A percentile compares a stretch with the other conserved stretches of the same genome.
These are phyloP conservation scores for Lepus europaeus DNA, from an alignment of 2,113 vertebrate species.

Conservation along the genomic window DNA sequence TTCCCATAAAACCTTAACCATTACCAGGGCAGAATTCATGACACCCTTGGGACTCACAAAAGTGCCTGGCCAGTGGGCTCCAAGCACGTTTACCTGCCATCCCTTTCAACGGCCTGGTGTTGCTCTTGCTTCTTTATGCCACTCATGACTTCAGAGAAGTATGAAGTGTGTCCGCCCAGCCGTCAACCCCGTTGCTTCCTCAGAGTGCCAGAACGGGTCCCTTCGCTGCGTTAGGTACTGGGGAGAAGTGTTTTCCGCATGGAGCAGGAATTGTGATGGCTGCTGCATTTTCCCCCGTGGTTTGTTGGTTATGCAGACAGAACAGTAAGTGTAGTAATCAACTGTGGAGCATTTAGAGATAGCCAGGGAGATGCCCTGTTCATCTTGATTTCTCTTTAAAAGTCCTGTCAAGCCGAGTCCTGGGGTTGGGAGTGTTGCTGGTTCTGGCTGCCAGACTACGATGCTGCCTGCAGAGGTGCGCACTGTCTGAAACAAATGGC, in stretches of 20 bases:
- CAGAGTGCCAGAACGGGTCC: not conserved
- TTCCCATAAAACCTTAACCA: not conserved
- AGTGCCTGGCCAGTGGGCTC: not conserved
- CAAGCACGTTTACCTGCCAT: not conserved
- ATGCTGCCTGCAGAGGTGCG: constrained; percentile 9
- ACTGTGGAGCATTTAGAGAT: not conserved
- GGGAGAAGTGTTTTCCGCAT: not conserved
- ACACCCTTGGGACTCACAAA: not conserved
- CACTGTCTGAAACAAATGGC: constrained; percentile 21
- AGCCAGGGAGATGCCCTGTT: not conserved
- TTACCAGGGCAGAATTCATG: not conserved
- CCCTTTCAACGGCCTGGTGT: not conserved
- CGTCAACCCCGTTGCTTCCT: not conserved
- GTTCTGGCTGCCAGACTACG: not conserved
- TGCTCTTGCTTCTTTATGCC: not conserved
- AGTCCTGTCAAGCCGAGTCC: not conserved
- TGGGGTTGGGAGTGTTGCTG: not conserved
- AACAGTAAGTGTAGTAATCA: not conserved
- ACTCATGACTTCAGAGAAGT: constrained; percentile 15
- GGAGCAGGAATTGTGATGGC: not conserved
- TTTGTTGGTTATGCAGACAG: constrained; percentile 17
- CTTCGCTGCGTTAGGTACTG: not conserved
- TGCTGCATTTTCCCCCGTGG: not conserved
- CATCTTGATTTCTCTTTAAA: constrained; percentile 44
- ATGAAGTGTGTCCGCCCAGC: not conserved